Evolutionary conservation across 2,888 invertebrate genomes (phyloP), one percentile per base, ranked within the genome.

Genomic region (Trichogramma dendrolimi): DNA sequence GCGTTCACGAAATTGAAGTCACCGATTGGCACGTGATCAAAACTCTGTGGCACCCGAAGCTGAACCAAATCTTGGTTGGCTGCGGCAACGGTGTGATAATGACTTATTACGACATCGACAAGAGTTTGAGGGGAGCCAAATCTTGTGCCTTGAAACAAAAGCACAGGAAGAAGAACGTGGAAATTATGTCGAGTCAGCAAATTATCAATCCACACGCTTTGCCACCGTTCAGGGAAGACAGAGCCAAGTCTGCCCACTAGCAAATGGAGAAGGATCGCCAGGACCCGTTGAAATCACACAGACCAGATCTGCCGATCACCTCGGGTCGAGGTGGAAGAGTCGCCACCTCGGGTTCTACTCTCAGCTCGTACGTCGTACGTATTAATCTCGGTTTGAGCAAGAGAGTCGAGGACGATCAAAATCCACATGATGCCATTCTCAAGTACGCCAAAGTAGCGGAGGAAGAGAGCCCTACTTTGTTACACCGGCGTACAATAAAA

Each of bases 391-490:
- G 97, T 0, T 82, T 96, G 6, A 95, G 94, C 74, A 95, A 96
- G 71, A 84, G 92, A 52, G 90, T 94, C 0, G 90, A 95, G 72
- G 94, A 95, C 76, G 94, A 94, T 75, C 82, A 85, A 71, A 96
- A 98, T 82, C 96, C 97, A 0, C 84, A 97, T 55, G 96, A 95
- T 73, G 97, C 97, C 3, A 95, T 98, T 68, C 81, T 97, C 61
- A 91, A 94, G 69, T 96, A 88, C 77, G 97, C 97, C 0, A 94
- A 96, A 75, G 95, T 94, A 3, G 97, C 96, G 0, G 96, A 86
- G 55, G 94, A 96, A 75, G 94, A 75, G 94, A 97, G 83, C 97
- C 97, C 0, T 96, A 94, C 75, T 98, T 96, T 96, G 92, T 95
- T 46, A 88, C 94, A 0, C 95, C 94, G 0, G 95, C 95, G 1